Percentiles rank a stretch among this genome's conserved stretches.
Conservation (phyloP, 2,113 vertebrate species). For the Donacobius atricapilla region DNA sequence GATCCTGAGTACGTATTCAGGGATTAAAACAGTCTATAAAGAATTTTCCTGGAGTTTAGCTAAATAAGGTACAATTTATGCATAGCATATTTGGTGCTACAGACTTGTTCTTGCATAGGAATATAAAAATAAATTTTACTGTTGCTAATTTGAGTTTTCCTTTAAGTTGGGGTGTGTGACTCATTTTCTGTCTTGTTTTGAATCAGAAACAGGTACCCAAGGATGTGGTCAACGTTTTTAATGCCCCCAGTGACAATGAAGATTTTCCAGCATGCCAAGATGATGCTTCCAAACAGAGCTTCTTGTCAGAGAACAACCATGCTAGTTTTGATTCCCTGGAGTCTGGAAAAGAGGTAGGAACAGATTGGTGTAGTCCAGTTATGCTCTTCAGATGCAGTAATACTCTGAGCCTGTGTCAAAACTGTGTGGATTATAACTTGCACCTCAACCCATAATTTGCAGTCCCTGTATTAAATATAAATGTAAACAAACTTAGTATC, state of each 20-base stretch:
- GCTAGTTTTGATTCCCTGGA: conserved; percentile 43
- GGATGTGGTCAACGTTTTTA: conserved; percentile 70
- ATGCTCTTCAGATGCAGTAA: background rate
- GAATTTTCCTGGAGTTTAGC: background rate
- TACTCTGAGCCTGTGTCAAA: background rate
- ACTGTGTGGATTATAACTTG: fast-evolving
- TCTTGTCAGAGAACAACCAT: conserved; percentile 63
- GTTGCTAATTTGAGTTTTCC: background rate
- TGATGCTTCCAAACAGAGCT: conserved; percentile 58
- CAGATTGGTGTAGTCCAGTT: background rate
- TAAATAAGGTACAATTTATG: background rate
- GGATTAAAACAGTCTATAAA: background rate
- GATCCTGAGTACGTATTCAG: background rate
- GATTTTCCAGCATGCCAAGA: conserved; percentile 73
- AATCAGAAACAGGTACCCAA: conserved; percentile 68
- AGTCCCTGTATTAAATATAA: background rate
- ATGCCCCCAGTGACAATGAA: conserved; percentile 69
- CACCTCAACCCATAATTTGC: background rate
- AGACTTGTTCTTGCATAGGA: background rate
- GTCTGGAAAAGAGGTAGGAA: conserved; percentile 64
- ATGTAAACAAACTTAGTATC: background rate
- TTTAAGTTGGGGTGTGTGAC: background rate
- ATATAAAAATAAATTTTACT: background rate
- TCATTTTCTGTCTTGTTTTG: background rate
- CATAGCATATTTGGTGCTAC: background rate